Percentiles rank a stretch among this genome's conserved stretches.
These are phyloP conservation scores for Nymphalis urticae DNA, from an alignment of 2,888 invertebrate species.

Conservation along the genomic window DNA sequence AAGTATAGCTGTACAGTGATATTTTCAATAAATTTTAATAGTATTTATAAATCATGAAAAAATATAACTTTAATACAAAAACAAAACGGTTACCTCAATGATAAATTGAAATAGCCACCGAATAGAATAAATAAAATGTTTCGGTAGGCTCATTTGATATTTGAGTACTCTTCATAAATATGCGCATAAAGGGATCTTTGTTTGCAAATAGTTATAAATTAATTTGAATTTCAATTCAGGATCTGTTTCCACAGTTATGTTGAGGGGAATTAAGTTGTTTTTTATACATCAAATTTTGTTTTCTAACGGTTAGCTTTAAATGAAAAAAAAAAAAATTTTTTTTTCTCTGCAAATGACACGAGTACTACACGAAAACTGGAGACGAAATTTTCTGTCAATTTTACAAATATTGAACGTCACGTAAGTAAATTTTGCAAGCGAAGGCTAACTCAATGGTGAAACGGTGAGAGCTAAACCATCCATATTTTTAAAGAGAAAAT, in stretches of 20 bases:
- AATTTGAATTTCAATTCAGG: conserved; percentile 39
- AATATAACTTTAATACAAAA: background rate
- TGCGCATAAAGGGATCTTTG: conserved; percentile 72
- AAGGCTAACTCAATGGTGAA: conserved; percentile 18
- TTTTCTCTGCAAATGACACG: background rate
- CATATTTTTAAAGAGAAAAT: conserved; percentile 50
- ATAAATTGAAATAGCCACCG: conserved; percentile 28
- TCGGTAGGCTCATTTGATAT: conserved; percentile 38
- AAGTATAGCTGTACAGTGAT: too few relatives aligned
- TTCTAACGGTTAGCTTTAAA: background rate
- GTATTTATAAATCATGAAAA: too few relatives aligned
- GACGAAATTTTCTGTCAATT: conserved; percentile 13
- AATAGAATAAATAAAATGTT: conserved; percentile 20
- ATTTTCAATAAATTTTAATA: too few relatives aligned
- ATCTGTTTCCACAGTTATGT: conserved; percentile 17
- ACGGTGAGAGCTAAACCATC: conserved; percentile 43
- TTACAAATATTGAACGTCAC: conserved; percentile 15
- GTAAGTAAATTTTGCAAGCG: conserved; percentile 20
- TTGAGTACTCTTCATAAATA: conserved; percentile 61
- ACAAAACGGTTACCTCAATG: conserved; percentile 7
- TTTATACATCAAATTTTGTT: background rate
- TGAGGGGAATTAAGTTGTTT: background rate
- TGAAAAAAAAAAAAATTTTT: background rate
- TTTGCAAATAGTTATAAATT: conserved; percentile 29
- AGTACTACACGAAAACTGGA: background rate